Conservation (phyloP, 2,113 vertebrate species). For the Oreotragus oreotragus region DNA sequence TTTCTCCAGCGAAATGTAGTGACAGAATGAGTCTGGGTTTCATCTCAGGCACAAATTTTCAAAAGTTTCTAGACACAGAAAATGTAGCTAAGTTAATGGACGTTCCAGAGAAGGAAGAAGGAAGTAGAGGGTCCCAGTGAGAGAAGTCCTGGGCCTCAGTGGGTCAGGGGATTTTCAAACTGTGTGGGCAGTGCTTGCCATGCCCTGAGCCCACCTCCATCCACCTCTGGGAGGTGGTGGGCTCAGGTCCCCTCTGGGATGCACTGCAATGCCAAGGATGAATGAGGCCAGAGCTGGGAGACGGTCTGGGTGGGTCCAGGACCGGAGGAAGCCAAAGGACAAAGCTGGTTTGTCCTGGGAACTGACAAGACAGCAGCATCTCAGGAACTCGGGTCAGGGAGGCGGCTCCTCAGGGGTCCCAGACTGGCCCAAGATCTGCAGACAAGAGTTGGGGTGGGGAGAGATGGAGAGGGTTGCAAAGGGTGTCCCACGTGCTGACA, state of each 20-base stretch:
- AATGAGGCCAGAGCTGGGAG: fast-evolving
- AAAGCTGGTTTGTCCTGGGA: no score
- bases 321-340: neutral
- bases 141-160: fast-evolving
- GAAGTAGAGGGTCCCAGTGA: fast-evolving
- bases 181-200: fast-evolving
- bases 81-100: neutral
- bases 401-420: neutral
- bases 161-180: neutral
- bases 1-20: neutral
- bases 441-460: fast-evolving
- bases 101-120: fast-evolving
- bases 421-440: neutral
- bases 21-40: neutral
- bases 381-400: neutral
- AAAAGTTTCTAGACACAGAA: neutral
- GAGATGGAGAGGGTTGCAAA: neutral
- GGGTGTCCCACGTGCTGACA: neutral
- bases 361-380: neutral
- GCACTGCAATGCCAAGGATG: neutral
- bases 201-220: neutral
- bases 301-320: fast-evolving
- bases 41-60: neutral
- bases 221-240: neutral
- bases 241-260: neutral